A percentile compares a stretch with the other conserved stretches of the same genome.
Evolutionary conservation across 2,888 invertebrate species (phyloP).

Genomic region (Eilema caniola): DNA sequence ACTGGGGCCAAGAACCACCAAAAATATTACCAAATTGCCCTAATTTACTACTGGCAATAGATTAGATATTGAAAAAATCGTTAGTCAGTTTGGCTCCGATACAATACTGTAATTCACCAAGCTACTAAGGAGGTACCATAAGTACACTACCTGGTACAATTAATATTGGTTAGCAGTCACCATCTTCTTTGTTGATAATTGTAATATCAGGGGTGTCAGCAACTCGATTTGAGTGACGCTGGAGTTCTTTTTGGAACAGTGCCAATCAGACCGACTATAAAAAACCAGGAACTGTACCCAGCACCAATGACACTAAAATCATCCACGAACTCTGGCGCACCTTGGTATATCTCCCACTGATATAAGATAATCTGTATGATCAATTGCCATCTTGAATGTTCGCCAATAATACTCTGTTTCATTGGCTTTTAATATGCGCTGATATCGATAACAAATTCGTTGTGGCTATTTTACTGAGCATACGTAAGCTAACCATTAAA

Average conservation of each 20-base stretch:
- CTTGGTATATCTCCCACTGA: not conserved
- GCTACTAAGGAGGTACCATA: not conserved
- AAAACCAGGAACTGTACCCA: not conserved
- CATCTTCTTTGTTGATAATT: not conserved
- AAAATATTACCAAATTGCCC: too few species aligned
- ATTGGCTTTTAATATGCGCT: not conserved
- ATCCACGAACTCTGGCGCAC: not conserved
- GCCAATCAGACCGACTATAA: not conserved
- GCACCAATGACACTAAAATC: not conserved
- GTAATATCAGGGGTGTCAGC: not conserved
- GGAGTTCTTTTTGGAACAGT: not conserved
- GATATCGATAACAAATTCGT: not conserved
- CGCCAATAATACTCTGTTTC: not conserved
- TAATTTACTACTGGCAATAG: too few species aligned
- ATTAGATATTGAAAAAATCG: too few species aligned
- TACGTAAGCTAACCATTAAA: not conserved
- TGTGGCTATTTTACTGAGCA: not conserved
- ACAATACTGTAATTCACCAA: too few species aligned
- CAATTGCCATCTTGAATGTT: slow-evolving; percentile 1
- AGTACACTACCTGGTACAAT: not conserved
- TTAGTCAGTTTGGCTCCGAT: not conserved
- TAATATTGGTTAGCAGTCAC: not conserved
- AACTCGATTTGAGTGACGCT: not conserved
- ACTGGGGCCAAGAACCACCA: too few species aligned
- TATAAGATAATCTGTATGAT: not conserved